phyloP scores from a whole-genome alignment of 2,888 invertebrate species.

The Cataglyphis altisquamis region DNA sequence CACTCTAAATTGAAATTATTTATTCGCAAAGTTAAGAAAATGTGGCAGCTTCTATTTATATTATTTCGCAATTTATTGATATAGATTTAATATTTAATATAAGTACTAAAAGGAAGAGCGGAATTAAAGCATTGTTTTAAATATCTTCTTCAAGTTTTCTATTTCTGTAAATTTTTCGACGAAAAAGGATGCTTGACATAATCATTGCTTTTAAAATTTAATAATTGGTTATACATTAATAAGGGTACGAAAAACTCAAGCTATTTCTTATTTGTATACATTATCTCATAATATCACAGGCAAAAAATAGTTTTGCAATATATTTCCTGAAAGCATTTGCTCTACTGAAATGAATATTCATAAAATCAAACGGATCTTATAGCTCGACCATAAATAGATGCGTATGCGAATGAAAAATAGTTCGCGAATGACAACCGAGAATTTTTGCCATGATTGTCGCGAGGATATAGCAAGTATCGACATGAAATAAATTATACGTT shows the following conservation, averaged over 20 bases:
- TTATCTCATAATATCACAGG: background rate
- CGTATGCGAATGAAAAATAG: conserved; percentile 3
- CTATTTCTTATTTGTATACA: background rate
- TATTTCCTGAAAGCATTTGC: background rate
- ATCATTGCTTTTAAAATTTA: background rate
- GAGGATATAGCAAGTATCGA: conserved; percentile 9
- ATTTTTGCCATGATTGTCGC: conserved; percentile 40
- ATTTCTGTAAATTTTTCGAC: background rate
- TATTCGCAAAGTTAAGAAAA: background rate
- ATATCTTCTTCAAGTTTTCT: background rate
- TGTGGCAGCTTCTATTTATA: background rate
- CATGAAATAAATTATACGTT: conserved; percentile 38
- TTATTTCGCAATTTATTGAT: background rate
- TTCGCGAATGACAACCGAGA: conserved; percentile 34
- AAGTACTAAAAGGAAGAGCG: background rate
- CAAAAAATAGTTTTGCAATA: conserved; percentile 11
- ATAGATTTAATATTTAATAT: background rate
- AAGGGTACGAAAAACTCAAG: background rate
- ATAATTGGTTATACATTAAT: background rate
- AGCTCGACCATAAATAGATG: background rate
- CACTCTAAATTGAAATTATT: background rate
- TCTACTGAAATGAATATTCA: conserved; percentile 3
- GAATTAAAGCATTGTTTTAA: background rate
- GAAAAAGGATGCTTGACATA: background rate
- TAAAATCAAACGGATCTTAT: conserved; percentile 21